Base-by-base conservation (phyloP, 2,113 vertebrate genomes). In the Bostrychus sinensis region DNA sequence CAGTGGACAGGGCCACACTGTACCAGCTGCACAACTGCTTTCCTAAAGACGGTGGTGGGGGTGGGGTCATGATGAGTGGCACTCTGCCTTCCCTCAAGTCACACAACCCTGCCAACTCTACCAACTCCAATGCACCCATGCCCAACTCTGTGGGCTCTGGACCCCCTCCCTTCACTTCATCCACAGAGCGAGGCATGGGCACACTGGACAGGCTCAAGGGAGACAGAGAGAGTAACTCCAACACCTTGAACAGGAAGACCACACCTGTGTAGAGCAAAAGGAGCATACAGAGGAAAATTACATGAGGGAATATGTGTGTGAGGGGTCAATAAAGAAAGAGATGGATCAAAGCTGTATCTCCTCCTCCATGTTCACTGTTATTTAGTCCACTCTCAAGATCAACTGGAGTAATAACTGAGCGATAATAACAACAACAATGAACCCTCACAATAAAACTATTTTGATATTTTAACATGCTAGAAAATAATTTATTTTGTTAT, bases 1-100 rank as follows among this genome's bases (percentile, higher is more conserved):
- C 92, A 22, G 93, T 93, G 76, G 92, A 93, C 84, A 89, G 92
- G 26, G 93, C 93, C 84, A 91, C 91, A 0, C 93, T 95, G 62
- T 94, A 95, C 86, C 95, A 95, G 83, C 92, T 96, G 65, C 95
- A 96, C 91, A 95, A 96, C 84, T 94, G 94, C 90, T 95, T 95
- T 80, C 92, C 94, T 51, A 95, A 95, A 86, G 94, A 96, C 28
- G 88, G 88, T 5, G 80, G 81, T 0, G 82, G 85, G 56, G 87
- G 82, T 2, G 81, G 79, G 3, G 86, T 90, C 75, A 88, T 92
- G 86, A 86, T 92, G 89, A 92, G 91, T 8, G 92, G 92, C 10
- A 93, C 92, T 7, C 89, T 93, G 26, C 91, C 92, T 46, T 92
- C 91, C 0, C 89, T 92, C 38, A 92, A 92, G 78, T 88, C 92